Evolutionary conservation across 2,113 vertebrate genomes (phyloP).

Genomic region (Triplophysa tibetana): DNA sequence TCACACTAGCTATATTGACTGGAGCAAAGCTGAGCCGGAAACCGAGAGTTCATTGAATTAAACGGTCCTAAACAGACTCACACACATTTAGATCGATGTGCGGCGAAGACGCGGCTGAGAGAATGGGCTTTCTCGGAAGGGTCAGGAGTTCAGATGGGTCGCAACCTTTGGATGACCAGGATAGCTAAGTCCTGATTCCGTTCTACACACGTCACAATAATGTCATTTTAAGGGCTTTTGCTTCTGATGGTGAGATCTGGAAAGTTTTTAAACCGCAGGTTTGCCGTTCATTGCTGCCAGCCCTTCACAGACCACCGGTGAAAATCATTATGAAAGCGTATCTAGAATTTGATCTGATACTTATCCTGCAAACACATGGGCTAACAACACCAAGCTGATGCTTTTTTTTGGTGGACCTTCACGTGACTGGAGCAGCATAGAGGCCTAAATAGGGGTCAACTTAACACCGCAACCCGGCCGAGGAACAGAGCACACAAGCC

Average conservation of each 20-base stretch:
- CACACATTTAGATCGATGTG: constrained; percentile 39
- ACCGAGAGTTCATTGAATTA: constrained; percentile 64
- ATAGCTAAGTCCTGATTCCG: constrained; percentile 50
- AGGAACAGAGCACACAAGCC: neutral
- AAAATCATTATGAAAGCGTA: neutral
- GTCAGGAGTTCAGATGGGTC: constrained; percentile 64
- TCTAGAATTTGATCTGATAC: constrained; percentile 19
- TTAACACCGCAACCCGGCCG: neutral
- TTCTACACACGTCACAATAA: constrained; percentile 29
- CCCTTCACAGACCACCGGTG: neutral
- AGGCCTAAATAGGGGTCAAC: neutral
- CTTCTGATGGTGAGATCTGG: constrained; percentile 5
- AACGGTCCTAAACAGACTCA: constrained; percentile 55
- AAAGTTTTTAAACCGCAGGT: constrained; percentile 1
- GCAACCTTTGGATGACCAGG: constrained; percentile 33
- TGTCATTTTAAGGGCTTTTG: neutral
- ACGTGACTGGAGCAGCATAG: neutral
- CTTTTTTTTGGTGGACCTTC: neutral
- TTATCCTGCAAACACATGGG: neutral
- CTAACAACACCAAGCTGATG: too few relatives aligned
- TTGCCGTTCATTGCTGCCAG: neutral
- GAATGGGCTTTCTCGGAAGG: constrained; percentile 33
- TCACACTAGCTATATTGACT: constrained; percentile 55
- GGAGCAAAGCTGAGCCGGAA: constrained; percentile 58
- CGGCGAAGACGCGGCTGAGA: constrained; percentile 11